Conservation (phyloP, 1,140 invertebrate species). For the Caenorhabditis tropicalis region DNA sequence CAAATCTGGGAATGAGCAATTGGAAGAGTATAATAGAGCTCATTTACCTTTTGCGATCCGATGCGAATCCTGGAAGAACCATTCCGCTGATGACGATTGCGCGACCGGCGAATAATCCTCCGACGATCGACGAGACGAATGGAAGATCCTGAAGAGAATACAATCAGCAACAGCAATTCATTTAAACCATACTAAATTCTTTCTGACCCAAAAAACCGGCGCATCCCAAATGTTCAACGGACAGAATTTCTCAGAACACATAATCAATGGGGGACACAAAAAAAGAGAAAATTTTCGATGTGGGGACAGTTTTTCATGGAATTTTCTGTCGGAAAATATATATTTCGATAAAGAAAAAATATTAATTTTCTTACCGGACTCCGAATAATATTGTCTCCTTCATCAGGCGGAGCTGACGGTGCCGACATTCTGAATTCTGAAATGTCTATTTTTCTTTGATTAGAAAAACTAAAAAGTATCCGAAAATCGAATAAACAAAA, state of each 20-base stretch:
- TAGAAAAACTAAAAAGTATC: no score
- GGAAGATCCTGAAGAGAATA: slow-evolving; percentile 52
- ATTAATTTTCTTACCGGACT: slow-evolving; percentile 8
- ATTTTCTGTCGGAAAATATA: neutral
- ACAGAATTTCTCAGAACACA: slow-evolving; percentile 23
- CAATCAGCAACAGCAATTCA: no score
- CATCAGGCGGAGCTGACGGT: slow-evolving; percentile 30
- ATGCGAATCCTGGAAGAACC: slow-evolving; percentile 41
- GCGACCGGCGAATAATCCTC: slow-evolving; percentile 56
- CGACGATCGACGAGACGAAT: slow-evolving; percentile 54
- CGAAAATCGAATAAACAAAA: no score
- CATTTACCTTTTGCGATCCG: slow-evolving; percentile 10
- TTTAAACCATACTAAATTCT: slow-evolving; percentile 36
- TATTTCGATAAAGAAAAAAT: neutral
- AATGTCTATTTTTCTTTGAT: neutral
- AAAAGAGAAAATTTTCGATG: neutral
- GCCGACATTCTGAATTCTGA: slow-evolving; percentile 6
- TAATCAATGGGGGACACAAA: no score
- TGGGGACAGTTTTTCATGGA: neutral
- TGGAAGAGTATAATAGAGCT: neutral
- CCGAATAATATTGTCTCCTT: slow-evolving; percentile 12
- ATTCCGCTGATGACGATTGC: slow-evolving; percentile 54
- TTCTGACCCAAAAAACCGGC: neutral
- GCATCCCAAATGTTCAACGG: slow-evolving; percentile 40
- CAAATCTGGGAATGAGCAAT: slow-evolving; percentile 41